phyloP scores from a whole-genome alignment of 2,888 invertebrate species.

The Papilio demoleus region DNA sequence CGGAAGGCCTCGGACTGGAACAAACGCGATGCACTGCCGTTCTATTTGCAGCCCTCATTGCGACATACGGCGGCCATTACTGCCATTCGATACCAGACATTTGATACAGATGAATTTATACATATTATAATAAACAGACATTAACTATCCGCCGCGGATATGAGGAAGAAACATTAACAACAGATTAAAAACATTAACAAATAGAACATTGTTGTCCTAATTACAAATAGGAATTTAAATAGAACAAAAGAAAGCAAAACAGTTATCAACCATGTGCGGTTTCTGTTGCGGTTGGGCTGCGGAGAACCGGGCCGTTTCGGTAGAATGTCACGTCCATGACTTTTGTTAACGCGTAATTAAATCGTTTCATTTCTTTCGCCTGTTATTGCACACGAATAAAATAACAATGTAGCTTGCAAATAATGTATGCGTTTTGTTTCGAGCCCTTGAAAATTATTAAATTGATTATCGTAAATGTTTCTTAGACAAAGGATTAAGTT shows the following conservation, averaged over 20 bases:
- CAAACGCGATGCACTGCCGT: conserved; percentile 32
- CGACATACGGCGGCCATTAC: conserved; percentile 28
- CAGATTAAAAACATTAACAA: no score
- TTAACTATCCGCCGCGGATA: not conserved
- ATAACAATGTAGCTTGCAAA: no score
- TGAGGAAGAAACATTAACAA: no score
- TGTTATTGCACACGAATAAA: not conserved
- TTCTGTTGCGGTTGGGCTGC: not conserved
- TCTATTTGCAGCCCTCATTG: conserved; percentile 44
- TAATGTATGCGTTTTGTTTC: no score
- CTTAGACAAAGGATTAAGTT: no score
- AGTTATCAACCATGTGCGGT: conserved; percentile 2
- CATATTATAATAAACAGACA: not conserved
- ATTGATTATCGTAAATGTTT: no score
- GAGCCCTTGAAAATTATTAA: no score
- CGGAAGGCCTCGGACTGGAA: conserved; percentile 43
- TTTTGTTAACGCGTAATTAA: not conserved
- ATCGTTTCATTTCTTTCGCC: conserved; percentile 2
- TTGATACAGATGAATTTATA: conserved; percentile 29
- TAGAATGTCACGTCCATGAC: conserved; percentile 21
- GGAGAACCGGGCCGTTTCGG: not conserved
- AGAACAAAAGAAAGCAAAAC: not conserved
- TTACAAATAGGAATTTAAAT: not conserved
- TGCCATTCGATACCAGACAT: conserved; percentile 28
- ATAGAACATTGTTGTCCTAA: not conserved